These are phyloP conservation scores for Drosophila pegasa DNA, from an alignment of 2,888 invertebrate species.

Conservation along the genomic window DNA sequence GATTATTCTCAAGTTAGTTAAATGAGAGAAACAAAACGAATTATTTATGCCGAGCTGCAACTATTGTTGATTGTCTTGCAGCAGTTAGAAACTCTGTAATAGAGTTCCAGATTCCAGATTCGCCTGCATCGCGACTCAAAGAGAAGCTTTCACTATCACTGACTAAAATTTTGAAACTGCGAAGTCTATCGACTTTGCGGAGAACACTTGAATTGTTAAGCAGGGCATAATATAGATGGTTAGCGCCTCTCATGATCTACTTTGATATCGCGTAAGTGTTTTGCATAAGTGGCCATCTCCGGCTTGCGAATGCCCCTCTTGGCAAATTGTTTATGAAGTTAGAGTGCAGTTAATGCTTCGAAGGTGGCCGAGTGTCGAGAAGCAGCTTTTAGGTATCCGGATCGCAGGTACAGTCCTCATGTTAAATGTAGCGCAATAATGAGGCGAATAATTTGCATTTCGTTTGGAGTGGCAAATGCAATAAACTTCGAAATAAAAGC, in stretches of 20 bases:
- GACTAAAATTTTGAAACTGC: too few species aligned
- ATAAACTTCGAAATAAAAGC: slow-evolving; percentile 71
- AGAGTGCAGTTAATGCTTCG: slow-evolving; percentile 27
- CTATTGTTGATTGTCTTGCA: too few species aligned
- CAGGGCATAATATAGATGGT: neutral
- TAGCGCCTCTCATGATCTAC: neutral
- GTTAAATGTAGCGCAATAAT: slow-evolving; percentile 80
- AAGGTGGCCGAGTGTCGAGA: slow-evolving; percentile 45
- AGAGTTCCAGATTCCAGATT: too few species aligned
- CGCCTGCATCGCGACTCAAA: too few species aligned
- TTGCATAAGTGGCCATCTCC: slow-evolving; percentile 19
- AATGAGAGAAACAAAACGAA: too few species aligned
- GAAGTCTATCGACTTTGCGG: too few species aligned
- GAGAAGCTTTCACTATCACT: neutral
- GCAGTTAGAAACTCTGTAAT: too few species aligned
- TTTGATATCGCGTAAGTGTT: slow-evolving; percentile 42
- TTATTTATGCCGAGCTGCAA: too few species aligned
- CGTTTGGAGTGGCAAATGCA: slow-evolving; percentile 64
- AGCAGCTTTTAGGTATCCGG: slow-evolving; percentile 67
- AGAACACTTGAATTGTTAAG: neutral
- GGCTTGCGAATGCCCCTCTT: slow-evolving; percentile 31
- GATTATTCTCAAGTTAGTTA: neutral
- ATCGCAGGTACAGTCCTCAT: slow-evolving; percentile 9
- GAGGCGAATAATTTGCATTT: slow-evolving; percentile 74
- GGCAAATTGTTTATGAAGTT: slow-evolving; percentile 51